Evolutionary conservation across 2,888 invertebrate species (phyloP), one percentile per base, ranked within the genome.

Genomic region (Melinaea marsaeus): DNA sequence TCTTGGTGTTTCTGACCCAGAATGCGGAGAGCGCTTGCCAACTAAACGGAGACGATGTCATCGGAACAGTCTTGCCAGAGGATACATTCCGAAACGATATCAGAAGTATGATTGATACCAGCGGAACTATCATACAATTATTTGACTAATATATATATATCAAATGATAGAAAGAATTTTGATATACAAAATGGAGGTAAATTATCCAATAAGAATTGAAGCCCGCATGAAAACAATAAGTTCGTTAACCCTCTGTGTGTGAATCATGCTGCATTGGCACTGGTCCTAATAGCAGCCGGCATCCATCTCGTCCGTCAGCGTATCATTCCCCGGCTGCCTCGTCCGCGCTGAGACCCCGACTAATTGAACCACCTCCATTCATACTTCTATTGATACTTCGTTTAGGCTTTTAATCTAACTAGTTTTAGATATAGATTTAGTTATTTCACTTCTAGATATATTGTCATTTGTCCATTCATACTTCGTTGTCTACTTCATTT

Each of bases 151-250:
- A 22, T 22, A 22, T 22, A 37, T 2, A 37, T 37, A 37, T 37
- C 7, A 37, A 6, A 37, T 37, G 37, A 6, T 37, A 37, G 37
- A 2, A 37, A 37, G 7, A 22, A 22, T 22, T 22, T 22, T 22
- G 22, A 22, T 22, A 22, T 22, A 22, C 22, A 22, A 22, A 22
- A 60, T 66, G 65, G 65, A 58, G 61, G 57, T 68, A 66, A 69
- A 80, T 81, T 80, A 81, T 81, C 79, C 79, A 81, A 80, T 81
- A 80, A 77, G 81, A 82, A 84, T 79, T 80, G 78, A 77, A 80
- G 76, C 86, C 86, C 87, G 87, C 88, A 86, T 88, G 86, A 88
- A 87, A 88, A 88, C 89, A 88, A 89, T 89, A 88, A 88, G 83
- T 78, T 79, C 78, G 77, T 81, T 88, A 86, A 86, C 87, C 79